Evolutionary conservation across 2,797 vertebrate species (phyloP), one percentile per base, ranked within the genome.

Genomic region (Saxicola maurus): DNA sequence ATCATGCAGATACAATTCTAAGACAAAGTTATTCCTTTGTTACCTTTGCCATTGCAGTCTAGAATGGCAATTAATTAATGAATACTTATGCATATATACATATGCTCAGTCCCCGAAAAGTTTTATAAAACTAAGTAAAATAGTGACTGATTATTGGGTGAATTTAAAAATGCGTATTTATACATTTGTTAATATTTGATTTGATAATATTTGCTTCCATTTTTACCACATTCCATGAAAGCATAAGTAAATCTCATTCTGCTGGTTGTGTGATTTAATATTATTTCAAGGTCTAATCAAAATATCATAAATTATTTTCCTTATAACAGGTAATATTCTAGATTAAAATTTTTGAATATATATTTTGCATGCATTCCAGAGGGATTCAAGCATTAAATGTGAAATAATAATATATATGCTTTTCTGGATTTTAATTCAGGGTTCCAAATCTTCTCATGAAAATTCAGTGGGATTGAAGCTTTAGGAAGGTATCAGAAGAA

Each of bases 191-290:
- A n/a, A n/a, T n/a, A n/a, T n/a, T n/a, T n/a, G n/a, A n/a, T n/a
- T 25, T 4, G 13, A 38, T 17, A 56, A 30, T 4, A 30, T 48
- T 75, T 71, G 0, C n/a, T 86, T 73, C 14, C 1, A 38, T n/a
- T 73, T 84, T 74, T 65, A 72, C 72, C 46, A 73, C 9, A 31
- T 6, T 69, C 8, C 14, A 13, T 35, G 13, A 48, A 65, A 61
- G 3, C 0, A 0, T 28, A 55, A 56, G 8, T 37, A 59, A 65
- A 6, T 55, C 6, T 51, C 5, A 48, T 67, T 82, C 12, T 72
- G 8, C 10, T 53, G 9, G 8, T 56, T 67, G 17, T 23, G 13
- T n/a, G 5, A 45, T 57, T 51, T 40, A 27, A 20, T 60, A 57
- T 18, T 51, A 56, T 60, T 77, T 61, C 38, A 51, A 7, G 23